These are phyloP conservation scores for Ispidina picta DNA, from an alignment of 2,797 vertebrate species.

Conservation along the genomic window DNA sequence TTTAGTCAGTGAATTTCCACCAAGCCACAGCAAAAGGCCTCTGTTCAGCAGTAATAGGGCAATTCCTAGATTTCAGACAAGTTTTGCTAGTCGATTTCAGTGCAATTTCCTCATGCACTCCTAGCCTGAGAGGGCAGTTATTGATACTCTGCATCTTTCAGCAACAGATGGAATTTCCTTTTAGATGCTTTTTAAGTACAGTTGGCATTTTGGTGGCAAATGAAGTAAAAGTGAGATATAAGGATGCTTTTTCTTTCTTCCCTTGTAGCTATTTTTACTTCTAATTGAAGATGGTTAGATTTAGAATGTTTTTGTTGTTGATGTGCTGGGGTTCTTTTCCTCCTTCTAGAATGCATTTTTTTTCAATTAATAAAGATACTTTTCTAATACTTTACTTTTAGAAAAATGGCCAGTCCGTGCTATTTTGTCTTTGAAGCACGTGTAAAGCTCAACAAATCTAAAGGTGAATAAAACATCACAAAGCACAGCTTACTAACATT, in stretches of 20 bases:
- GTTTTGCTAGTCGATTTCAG: neutral
- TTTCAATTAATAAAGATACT: neutral
- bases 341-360: neutral
- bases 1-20: slow-evolving; percentile 59
- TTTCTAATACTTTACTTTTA: neutral
- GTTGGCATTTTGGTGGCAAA: neutral
- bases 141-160: neutral
- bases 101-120: neutral
- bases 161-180: neutral
- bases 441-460: neutral
- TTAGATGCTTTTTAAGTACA: neutral
- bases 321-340: no score
- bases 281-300: neutral
- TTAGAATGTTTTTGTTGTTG: neutral
- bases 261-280: neutral
- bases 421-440: neutral
- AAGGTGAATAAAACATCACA: neutral
- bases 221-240: neutral
- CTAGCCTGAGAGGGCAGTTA: neutral
- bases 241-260: neutral
- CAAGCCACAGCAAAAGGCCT: slow-evolving; percentile 1
- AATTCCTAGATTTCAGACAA: neutral
- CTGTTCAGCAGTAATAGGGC: neutral
- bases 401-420: neutral
- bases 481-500: neutral